Evolutionary conservation across 2,797 vertebrate species (phyloP), one percentile per base, ranked within the genome.

Genomic region (Staurois parvus): DNA sequence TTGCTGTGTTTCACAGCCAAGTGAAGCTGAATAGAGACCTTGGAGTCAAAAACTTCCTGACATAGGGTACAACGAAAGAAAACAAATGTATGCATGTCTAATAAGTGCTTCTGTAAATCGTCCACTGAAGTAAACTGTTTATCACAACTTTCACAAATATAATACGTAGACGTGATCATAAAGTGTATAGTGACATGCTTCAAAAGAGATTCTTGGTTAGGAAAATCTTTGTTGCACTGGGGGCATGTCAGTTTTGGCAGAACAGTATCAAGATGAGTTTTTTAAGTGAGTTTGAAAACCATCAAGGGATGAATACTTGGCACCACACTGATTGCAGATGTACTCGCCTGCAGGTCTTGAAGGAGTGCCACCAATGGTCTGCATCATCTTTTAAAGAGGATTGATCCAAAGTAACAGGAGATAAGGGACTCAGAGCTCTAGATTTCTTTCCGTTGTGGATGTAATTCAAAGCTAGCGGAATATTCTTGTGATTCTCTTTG

Each of bases 401-500:
- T 87, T 97, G 96, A 84, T 99, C 98, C 86, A 97, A 93, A 77
- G 96, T 95, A 91, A 98, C 94, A 13, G 98, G 98, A 85, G 98
- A 99, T 64, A 97, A 95, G 0, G 98, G 98, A 90, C 98, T 99
- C 89, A 99, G 96, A 88, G 97, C 96, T 88, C 97, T 95, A 67
- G 97, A 97, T 92, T 97, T 97, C 93, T 97, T 98, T 81, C 98
- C 98, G 72, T 99, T 99, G 91, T 99, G 97, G 88, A 98, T 96
- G 90, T 99, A 99, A 94, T 99, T 99, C 89, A 99, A 94, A 0
- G 98, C 98, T 91, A 99, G 93, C 56, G 98, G 98, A 94, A 99
- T 99, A 95, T 99, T 99, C 94, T 99, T 99, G 92, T 99, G 98
- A 90, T 99, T 99, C 94, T 99, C 98, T 91, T 99, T 99, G 92